A percentile compares a stretch with the other conserved stretches of the same genome.
These are phyloP conservation scores for Dipodomys stephensi DNA, from an alignment of 2,113 vertebrate species.

Conservation along the genomic window DNA sequence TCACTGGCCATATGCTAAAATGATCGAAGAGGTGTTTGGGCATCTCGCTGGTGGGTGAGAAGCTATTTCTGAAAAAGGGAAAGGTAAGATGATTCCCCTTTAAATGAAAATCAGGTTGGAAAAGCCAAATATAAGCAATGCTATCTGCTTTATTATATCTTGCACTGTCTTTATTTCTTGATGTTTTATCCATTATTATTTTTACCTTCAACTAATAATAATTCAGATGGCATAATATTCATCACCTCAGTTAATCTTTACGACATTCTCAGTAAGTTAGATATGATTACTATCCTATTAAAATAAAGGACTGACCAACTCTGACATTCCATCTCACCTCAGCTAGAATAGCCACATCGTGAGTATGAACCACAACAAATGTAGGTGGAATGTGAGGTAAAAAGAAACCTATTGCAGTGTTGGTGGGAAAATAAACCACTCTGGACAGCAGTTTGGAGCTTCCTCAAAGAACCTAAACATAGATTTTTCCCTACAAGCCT, in stretches of 20 bases:
- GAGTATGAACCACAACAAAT: too few species aligned
- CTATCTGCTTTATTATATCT: background rate
- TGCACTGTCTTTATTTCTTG: background rate
- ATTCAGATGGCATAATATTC: background rate
- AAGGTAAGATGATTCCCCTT: background rate
- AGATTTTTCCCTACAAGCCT: too few species aligned
- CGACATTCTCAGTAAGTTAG: background rate
- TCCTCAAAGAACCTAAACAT: too few species aligned
- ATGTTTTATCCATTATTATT: background rate
- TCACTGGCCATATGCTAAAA: background rate
- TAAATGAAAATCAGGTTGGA: background rate
- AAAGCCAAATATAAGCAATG: background rate
- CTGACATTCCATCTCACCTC: too few species aligned
- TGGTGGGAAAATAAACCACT: too few species aligned
- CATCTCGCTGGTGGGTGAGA: rapidly evolving
- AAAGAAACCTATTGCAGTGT: too few species aligned
- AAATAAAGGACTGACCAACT: background rate
- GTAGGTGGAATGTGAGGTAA: too few species aligned
- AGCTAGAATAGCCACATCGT: too few species aligned
- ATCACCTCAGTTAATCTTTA: background rate
- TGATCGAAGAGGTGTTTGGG: background rate
- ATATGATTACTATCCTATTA: background rate
- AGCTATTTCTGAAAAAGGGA: rapidly evolving
- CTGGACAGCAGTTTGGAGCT: too few species aligned
- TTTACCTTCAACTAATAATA: background rate